These are phyloP conservation scores for Drosophila tropicalis DNA, from an alignment of 1,140 invertebrate species.

Conservation along the genomic window DNA sequence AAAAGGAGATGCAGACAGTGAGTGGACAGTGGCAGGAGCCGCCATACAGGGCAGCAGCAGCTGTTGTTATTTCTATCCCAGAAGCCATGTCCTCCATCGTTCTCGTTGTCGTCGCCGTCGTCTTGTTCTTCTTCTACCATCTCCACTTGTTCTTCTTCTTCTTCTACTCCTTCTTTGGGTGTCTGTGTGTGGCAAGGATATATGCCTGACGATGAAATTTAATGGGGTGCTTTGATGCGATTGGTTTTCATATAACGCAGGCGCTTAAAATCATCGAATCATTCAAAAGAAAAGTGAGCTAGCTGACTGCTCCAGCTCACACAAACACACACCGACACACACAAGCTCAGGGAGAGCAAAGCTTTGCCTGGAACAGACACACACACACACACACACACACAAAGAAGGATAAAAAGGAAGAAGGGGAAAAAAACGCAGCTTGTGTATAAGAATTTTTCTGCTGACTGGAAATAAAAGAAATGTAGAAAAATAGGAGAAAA, in stretches of 20 bases:
- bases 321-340: slow-evolving; percentile 32
- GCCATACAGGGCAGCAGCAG: slow-evolving; percentile 37
- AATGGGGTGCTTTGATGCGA: slow-evolving; percentile 84
- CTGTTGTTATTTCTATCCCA: slow-evolving; percentile 68
- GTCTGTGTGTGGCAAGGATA: slow-evolving; percentile 63
- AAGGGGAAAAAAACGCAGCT: slow-evolving; percentile 50
- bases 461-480: slow-evolving; percentile 75
- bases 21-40: not conserved
- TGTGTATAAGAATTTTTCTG: slow-evolving; percentile 77
- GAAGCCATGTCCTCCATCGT: slow-evolving; percentile 22
- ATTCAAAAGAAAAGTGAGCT: slow-evolving; percentile 83
- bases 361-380: slow-evolving; percentile 29
- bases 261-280: slow-evolving; percentile 84
- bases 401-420: slow-evolving; percentile 29
- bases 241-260: slow-evolving; percentile 84
- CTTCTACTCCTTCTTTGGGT: slow-evolving; percentile 12
- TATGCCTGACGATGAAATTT: slow-evolving; percentile 83
- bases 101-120: not conserved
- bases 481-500: slow-evolving; percentile 60
- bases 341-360: slow-evolving; percentile 32
- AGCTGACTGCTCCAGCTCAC: slow-evolving; percentile 73
- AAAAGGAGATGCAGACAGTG: slow-evolving; percentile 51
- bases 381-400: slow-evolving; percentile 35
- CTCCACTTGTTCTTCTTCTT: not conserved
- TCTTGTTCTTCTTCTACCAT: not conserved